Conservation (phyloP, 1,140 invertebrate species). For the Nymphalis io region DNA sequence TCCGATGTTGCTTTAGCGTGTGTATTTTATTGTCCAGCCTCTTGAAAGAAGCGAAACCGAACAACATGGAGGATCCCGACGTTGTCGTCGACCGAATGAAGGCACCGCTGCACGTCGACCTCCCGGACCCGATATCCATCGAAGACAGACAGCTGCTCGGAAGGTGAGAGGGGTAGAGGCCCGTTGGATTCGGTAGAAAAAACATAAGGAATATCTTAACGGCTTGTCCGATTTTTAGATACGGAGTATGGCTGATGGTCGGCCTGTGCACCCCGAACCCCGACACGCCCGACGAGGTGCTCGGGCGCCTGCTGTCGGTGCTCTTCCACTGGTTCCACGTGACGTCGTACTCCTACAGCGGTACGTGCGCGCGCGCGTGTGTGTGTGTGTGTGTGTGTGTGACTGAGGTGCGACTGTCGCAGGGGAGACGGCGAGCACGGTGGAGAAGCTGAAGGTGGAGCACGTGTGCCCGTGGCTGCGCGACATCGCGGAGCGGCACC, state of each 20-base stretch:
- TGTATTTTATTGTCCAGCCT: constrained; percentile 80
- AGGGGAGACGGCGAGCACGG: constrained; percentile 91
- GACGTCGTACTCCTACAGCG: constrained; percentile 97
- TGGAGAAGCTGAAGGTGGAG: constrained; percentile 96
- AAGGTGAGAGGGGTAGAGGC: constrained; percentile 78
- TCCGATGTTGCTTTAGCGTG: neutral
- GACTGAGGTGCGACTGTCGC: neutral
- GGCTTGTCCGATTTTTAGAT: constrained; percentile 69
- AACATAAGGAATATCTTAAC: too few relatives aligned
- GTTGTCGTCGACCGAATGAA: constrained; percentile 61
- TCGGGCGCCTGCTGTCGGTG: constrained; percentile 96
- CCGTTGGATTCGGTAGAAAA: neutral
- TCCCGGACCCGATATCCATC: constrained; percentile 83
- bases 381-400: too few relatives aligned
- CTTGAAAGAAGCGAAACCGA: constrained; percentile 89
- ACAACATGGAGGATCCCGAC: constrained; percentile 83
- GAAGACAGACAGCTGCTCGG: constrained; percentile 95
- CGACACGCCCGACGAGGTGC: constrained; percentile 91
- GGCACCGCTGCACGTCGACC: constrained; percentile 60
- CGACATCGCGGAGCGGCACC: constrained; percentile 91
- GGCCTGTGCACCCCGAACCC: constrained; percentile 94
- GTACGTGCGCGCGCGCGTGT: constrained; percentile 77
- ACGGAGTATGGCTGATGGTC: constrained; percentile 98
- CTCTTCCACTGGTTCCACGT: constrained; percentile 99
- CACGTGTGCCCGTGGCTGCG: constrained; percentile 96